These are phyloP conservation scores for Nyctalus aviator DNA, from an alignment of 2,797 vertebrate genomes.

Conservation along the genomic window DNA sequence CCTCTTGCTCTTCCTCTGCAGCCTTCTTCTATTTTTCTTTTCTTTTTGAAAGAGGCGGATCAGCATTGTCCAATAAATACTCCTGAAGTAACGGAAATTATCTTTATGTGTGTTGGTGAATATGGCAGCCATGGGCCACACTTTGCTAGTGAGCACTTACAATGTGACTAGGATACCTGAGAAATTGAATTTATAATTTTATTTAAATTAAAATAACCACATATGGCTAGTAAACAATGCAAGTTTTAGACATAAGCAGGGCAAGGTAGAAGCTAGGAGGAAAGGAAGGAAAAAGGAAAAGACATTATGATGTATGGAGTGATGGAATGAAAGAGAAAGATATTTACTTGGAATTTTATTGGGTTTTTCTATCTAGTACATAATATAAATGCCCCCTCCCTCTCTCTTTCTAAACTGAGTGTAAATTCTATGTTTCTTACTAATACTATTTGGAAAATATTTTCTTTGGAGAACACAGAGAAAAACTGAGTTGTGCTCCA, in stretches of 20 bases:
- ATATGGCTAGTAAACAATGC: neutral
- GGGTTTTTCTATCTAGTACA: neutral
- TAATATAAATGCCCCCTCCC: neutral
- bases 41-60: neutral
- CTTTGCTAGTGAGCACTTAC: neutral
- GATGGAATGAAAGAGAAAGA: neutral
- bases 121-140: neutral
- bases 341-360: neutral
- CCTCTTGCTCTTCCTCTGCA: neutral
- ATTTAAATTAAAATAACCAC: neutral
- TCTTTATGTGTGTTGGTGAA: neutral
- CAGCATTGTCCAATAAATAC: neutral
- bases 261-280: neutral
- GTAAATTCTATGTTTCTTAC: neutral
- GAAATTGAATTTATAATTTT: neutral
- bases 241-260: neutral
- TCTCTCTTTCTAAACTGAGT: neutral
- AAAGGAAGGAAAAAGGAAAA: neutral
- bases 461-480: neutral
- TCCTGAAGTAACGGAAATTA: neutral
- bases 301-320: too few species aligned
- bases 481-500: neutral
- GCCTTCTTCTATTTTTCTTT: neutral
- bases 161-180: neutral
- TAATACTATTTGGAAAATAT: neutral